These are phyloP conservation scores for Charadrius vociferus DNA, from an alignment of 2,113 vertebrate species.

Conservation along the genomic window DNA sequence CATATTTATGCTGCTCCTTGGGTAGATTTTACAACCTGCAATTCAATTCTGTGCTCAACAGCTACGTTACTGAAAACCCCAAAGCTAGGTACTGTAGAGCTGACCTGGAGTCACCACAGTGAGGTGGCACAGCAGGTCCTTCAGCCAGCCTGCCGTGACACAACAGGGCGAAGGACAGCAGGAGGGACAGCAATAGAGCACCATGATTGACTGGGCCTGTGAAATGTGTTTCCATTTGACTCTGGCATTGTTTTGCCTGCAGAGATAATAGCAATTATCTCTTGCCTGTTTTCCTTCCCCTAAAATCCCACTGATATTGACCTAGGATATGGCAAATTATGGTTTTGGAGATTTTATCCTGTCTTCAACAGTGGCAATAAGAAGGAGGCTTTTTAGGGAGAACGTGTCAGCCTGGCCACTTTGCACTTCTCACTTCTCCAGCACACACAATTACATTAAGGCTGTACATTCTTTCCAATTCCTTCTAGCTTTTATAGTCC, in stretches of 20 bases:
- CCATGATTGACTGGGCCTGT: background rate
- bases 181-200: background rate
- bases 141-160: background rate
- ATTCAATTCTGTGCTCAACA: background rate
- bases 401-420: background rate
- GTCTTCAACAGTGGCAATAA: background rate
- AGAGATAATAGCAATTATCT: background rate
- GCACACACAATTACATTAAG: background rate
- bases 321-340: too few species aligned
- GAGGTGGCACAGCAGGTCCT: background rate
- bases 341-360: background rate
- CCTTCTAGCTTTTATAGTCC: background rate
- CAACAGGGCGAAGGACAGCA: background rate
- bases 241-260: background rate
- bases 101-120: background rate
- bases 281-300: too few species aligned
- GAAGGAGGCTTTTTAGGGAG: background rate
- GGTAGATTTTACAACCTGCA: background rate
- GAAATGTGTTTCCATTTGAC: background rate
- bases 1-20: background rate
- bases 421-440: background rate
- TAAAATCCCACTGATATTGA: too few species aligned
- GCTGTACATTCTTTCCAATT: background rate
- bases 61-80: background rate
- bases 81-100: background rate